phyloP scores from a whole-genome alignment of 2,113 vertebrate species.

The Tapirus terrestris region DNA sequence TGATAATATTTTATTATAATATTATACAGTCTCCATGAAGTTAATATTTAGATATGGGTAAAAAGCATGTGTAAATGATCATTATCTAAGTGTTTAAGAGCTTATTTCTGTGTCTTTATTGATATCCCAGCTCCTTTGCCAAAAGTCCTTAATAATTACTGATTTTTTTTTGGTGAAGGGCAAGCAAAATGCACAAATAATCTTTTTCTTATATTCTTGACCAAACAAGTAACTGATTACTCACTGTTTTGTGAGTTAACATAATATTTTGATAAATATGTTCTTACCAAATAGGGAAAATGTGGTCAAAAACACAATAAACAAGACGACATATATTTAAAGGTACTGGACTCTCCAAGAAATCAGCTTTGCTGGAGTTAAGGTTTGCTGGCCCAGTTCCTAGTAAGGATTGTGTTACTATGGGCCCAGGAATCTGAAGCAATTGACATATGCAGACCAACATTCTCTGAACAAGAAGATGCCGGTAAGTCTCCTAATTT shows the following conservation, averaged over 20 bases:
- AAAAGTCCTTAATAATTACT: neutral
- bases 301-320: neutral
- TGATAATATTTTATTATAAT: neutral
- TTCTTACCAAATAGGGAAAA: neutral
- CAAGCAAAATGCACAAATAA: slow-evolving; percentile 69
- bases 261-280: neutral
- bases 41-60: neutral
- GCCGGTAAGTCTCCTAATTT: neutral
- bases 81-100: slow-evolving; percentile 60
- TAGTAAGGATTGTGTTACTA: neutral
- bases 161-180: slow-evolving; percentile 31
- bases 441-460: neutral
- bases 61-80: slow-evolving; percentile 56
- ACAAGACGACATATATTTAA: neutral
- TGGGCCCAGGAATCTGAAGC: neutral
- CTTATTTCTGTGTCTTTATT: slow-evolving; percentile 68
- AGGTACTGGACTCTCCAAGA: neutral
- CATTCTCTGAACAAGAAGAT: neutral
- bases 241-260: slow-evolving; percentile 61
- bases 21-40: neutral
- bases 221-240: slow-evolving; percentile 72
- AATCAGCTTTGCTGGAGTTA: neutral
- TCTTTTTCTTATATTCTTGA: slow-evolving; percentile 65
- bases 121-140: neutral
- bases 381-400: neutral